Base-by-base conservation (phyloP, 2,113 vertebrate genomes). In the Epinephelus lanceolatus region DNA sequence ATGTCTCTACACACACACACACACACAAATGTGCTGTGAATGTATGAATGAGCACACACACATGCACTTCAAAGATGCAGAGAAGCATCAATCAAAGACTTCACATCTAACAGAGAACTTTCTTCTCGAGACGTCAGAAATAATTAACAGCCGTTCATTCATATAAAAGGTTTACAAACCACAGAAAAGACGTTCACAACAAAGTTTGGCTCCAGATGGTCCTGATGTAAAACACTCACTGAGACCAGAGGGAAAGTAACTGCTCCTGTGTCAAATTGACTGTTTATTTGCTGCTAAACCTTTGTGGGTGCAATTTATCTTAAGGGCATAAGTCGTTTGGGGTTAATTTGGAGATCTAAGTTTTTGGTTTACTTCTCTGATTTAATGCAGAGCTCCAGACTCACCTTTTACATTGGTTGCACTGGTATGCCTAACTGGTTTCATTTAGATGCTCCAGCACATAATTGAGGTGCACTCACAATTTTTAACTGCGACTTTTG, bases 1-100 rank as follows among this genome's bases (percentile, higher is more conserved):
- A 3, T 4, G 37, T 30, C 33, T 73, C 15, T 5, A 23, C 18
- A 62, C 80, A 81, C 53, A 70, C 27, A 27, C 27, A 27, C 27
- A 30, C 30, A 23, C 18, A 62, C 80, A 81, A 47, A 71, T 19
- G 25, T 19, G 5, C 14, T 23, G 13, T 19, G 12, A 7, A 60
- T 47, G 68, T 65, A 56, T 66, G 70, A 62, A 42, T 11, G 40
- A 55, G 40, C 5, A 3, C 45, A 59, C 69, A 57, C 76, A 57
- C 25, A 67, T 21, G 19, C 1, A 65, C 84, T 83, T 88, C 81
- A 86, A 88, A 91, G 90, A 25, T 6, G 4, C 5, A 6, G 19
- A 45, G 77, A 17, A 55, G 59, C 82, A 87, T 91, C 73, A 70
- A 85, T 92, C 90, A 92, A 17, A 87, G 47, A 80, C 68, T 68